Conservation (phyloP, 2,888 invertebrate genomes). For the Chirona hameri region DNA sequence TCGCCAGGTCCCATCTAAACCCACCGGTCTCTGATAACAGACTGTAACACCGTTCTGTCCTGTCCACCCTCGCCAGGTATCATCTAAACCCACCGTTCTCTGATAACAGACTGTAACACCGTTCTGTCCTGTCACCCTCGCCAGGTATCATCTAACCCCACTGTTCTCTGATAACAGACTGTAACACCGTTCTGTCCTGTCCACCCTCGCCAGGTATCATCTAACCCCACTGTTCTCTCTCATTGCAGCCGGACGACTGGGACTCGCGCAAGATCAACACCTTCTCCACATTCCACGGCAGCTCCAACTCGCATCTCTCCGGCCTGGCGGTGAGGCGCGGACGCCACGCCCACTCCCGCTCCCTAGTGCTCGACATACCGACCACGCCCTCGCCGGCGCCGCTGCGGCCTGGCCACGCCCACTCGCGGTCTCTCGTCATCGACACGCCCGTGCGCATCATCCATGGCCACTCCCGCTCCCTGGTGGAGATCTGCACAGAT, state of each 20-base stretch:
- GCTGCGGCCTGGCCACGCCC: not conserved
- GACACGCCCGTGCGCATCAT: slow-evolving; percentile 6
- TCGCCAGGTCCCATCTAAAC: no score
- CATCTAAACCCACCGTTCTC: no score
- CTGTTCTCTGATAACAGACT: no score
- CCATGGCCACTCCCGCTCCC: slow-evolving; percentile 5
- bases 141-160: no score
- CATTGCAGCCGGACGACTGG: slow-evolving; percentile 22
- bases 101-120: no score
- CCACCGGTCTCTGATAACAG: no score
- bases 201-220: no score
- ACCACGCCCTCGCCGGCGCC: not conserved
- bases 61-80: no score
- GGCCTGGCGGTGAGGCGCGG: not conserved
- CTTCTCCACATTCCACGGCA: slow-evolving; percentile 22
- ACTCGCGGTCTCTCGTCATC: not conserved
- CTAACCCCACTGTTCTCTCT: not conserved
- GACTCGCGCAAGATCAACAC: slow-evolving; percentile 1
- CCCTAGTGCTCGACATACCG: slow-evolving; percentile 37
- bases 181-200: no score
- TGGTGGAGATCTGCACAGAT: not conserved
- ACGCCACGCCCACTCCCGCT: slow-evolving; percentile 37
- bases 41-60: no score
- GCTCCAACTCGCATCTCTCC: slow-evolving; percentile 1
- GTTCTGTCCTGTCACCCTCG: no score